phyloP scores from a whole-genome alignment of 2,113 vertebrate genomes.

The Eptesicus fuscus region DNA sequence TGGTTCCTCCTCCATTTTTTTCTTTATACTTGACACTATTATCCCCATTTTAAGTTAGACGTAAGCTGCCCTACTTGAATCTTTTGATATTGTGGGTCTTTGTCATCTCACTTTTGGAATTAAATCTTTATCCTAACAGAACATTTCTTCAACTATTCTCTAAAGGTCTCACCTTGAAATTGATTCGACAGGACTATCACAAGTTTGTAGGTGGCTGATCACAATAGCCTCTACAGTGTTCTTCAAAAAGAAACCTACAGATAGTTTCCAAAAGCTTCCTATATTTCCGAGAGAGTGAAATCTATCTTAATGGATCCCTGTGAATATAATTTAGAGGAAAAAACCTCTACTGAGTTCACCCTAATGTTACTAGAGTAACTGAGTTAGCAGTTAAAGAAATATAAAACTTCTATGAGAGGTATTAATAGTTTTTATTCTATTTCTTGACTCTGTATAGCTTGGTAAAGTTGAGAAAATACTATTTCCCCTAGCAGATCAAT shows the following conservation, averaged over 20 bases:
- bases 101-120: not conserved
- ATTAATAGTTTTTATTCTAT: not conserved
- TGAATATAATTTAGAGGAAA: slow-evolving; percentile 41
- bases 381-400: slow-evolving; percentile 12
- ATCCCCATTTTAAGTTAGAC: not conserved
- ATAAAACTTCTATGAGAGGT: not conserved
- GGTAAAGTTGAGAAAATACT: slow-evolving; percentile 17
- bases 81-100: not conserved
- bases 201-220: not conserved
- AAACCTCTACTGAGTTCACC: not conserved
- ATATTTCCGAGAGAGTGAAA: not conserved
- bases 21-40: not conserved
- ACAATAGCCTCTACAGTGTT: not conserved
- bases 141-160: slow-evolving; percentile 26
- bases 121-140: slow-evolving; percentile 31
- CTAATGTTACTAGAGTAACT: slow-evolving; percentile 32
- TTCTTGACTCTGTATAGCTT: not conserved
- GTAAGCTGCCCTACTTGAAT: not conserved
- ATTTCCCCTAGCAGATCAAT: not conserved
- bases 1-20: too few relatives aligned
- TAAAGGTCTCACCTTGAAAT: slow-evolving; percentile 16
- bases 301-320: not conserved
- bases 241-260: not conserved
- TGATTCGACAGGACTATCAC: not conserved
- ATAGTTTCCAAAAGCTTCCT: not conserved